Evolutionary conservation across 92 coral and sea anemone species (phyloP), one percentile per base, ranked within the genome.

Genomic region (Umimayanthus kanabou): DNA sequence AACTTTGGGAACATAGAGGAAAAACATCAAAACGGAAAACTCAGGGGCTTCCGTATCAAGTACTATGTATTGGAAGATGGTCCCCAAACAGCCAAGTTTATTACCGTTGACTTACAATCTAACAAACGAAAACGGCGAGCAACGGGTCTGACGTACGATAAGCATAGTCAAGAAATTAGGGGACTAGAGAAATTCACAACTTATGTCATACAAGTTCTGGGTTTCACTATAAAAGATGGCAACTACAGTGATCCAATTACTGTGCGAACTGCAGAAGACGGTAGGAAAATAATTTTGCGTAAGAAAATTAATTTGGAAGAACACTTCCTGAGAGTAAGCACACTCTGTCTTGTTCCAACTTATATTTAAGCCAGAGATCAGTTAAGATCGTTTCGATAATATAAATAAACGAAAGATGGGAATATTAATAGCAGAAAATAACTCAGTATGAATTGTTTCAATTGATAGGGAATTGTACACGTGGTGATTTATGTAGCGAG

Each of bases 1-100:
- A 70, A 70, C 2, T 70, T 26, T 26, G 75, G 16, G 29, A 30
- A 70, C 22, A 70, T 70, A 11, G 15, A 70, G 37, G 26, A 70
- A 15, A 26, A 70, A 70, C 75, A 70, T 70, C 75, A 70, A 70
- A 70, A 70, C 37, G 75, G 75, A 70, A 26, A 25, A 26, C 75
- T 70, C 37, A 70, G 75, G 37, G 75, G 75, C 18, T 70, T 70
- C 28, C 75, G 75, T 4, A 70, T 70, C 75, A 70, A 70, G 37
- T 70, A 70, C 39, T 70, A 70, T 23, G 4, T 25, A 26, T 30
- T 70, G 15, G 13, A 70, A 25, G 75, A 70, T 30, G 75, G 75
- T 70, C 75, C 75, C 75, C 39, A 25, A 26, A 70, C 75, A 26
- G 75, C 75, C 2, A 70, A 26, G 15, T 2, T 70, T 26, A 22